These are phyloP conservation scores for Peromyscus attwateri DNA, from an alignment of 2,797 vertebrate genomes.

Conservation along the genomic window DNA sequence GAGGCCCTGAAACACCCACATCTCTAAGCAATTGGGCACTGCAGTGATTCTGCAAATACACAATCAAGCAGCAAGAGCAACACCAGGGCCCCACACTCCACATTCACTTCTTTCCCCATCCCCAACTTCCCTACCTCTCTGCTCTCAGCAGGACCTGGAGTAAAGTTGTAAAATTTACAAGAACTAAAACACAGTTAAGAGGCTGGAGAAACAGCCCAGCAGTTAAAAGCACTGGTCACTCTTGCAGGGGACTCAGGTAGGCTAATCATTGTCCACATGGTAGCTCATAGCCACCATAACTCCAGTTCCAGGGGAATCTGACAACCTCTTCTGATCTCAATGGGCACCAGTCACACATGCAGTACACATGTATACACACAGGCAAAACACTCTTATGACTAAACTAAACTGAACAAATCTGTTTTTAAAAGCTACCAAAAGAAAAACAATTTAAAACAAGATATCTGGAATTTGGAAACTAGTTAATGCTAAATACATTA, in stretches of 20 bases:
- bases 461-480: slow-evolving; percentile 7
- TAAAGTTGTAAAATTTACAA: background rate
- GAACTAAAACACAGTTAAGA: background rate
- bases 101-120: background rate
- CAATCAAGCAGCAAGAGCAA: background rate
- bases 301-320: background rate
- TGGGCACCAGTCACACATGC: background rate
- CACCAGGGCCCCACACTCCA: background rate
- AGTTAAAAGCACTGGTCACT: background rate
- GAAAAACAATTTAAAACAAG: slow-evolving; percentile 25
- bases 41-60: background rate
- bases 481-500: background rate
- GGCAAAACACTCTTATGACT: background rate
- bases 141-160: background rate
- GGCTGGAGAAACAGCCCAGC: background rate
- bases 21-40: background rate
- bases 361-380: background rate
- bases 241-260: background rate
- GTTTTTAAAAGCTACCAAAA: background rate
- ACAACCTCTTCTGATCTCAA: background rate
- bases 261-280: background rate
- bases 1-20: background rate
- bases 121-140: background rate
- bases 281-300: background rate
- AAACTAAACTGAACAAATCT: background rate